Conservation (phyloP, 1,140 invertebrate genomes). For the Neotoxoptera formosana region DNA sequence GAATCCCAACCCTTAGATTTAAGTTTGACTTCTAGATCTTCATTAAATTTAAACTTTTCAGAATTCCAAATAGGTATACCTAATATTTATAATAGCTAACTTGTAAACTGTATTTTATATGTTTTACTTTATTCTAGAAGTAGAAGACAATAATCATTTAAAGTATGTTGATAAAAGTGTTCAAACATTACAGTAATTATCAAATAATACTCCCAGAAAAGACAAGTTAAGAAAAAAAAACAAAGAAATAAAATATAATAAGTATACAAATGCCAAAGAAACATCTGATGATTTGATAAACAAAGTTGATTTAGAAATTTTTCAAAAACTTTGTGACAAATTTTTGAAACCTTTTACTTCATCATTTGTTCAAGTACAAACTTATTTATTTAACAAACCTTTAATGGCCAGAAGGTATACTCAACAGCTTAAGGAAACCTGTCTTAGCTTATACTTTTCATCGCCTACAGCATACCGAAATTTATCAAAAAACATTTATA, state of each 20-base stretch:
- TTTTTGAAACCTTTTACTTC: neutral
- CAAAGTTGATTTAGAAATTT: neutral
- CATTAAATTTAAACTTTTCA: neutral
- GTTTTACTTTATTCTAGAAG: neutral
- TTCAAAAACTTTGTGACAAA: constrained; percentile 7
- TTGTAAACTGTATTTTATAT: neutral
- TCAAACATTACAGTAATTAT: neutral
- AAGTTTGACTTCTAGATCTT: neutral
- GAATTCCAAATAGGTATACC: neutral
- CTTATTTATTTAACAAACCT: neutral
- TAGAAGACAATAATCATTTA: neutral
- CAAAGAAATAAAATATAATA: neutral
- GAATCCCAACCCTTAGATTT: neutral
- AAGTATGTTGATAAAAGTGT: neutral
- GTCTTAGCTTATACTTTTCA: neutral
- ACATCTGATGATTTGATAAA: neutral
- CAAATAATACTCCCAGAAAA: neutral
- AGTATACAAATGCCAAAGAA: neutral
- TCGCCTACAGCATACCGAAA: neutral
- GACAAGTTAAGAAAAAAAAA: neutral
- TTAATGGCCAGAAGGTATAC: neutral
- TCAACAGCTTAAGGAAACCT: neutral
- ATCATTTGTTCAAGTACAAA: neutral
- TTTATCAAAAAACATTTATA: constrained; percentile 10
- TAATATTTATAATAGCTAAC: too few relatives aligned